Conservation (phyloP, 2,113 vertebrate species). For the Silurus meridionalis region DNA sequence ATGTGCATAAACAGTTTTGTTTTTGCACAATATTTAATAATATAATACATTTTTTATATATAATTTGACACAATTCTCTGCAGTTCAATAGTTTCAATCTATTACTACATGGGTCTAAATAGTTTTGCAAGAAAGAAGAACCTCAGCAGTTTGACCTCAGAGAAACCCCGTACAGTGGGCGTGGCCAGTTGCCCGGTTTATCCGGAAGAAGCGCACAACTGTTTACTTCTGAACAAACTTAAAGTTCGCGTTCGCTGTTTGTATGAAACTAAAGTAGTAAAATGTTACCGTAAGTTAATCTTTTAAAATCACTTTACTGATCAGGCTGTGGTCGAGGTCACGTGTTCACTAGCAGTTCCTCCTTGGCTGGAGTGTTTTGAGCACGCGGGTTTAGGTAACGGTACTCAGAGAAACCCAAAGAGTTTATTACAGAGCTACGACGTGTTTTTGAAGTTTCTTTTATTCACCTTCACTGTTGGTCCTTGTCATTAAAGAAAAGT, state of each 20-base stretch:
- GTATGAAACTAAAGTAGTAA: not conserved
- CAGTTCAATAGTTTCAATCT: too few species aligned
- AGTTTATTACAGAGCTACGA: too few species aligned
- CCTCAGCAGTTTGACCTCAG: constrained; percentile 48
- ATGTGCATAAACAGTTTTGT: too few species aligned
- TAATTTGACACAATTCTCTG: too few species aligned
- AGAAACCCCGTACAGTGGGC: constrained; percentile 58
- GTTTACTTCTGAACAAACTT: not conserved
- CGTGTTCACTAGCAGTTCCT: not conserved
- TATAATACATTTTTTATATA: too few species aligned
- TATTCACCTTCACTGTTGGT: not conserved
- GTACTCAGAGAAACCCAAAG: too few species aligned
- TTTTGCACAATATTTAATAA: too few species aligned
- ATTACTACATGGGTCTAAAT: not conserved
- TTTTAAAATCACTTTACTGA: not conserved
- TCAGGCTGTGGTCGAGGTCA: not conserved
- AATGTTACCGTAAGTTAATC: not conserved
- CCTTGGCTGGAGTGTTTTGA: not conserved
- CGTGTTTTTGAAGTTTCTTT: not conserved
- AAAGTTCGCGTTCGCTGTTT: not conserved
- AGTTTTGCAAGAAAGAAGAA: not conserved
- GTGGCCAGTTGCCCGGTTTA: constrained; percentile 69
- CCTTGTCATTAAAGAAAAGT: not conserved
- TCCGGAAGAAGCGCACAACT: constrained; percentile 63
- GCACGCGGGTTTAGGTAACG: not conserved